A percentile compares a stretch with the other conserved stretches of the same genome.
Evolutionary conservation across 2,888 invertebrate species (phyloP).

Genomic region (Andrena marginata): DNA sequence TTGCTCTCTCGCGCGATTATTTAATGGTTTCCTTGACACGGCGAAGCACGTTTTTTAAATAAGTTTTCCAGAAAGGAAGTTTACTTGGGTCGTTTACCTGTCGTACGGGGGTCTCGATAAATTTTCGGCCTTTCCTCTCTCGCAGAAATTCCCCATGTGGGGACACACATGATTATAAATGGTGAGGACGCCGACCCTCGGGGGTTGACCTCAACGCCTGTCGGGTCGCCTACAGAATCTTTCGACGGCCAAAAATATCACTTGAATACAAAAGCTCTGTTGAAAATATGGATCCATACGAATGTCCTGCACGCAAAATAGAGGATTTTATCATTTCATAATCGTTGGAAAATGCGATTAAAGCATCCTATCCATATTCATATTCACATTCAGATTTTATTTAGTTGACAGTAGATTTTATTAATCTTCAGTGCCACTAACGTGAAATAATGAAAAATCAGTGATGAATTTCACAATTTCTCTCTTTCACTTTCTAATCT

Average conservation of each 20-base stretch:
- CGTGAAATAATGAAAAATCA: too few species aligned
- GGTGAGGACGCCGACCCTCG: slow-evolving; percentile 53
- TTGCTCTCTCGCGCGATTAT: too few species aligned
- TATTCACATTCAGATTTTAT: too few species aligned
- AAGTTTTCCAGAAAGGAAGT: slow-evolving; percentile 27
- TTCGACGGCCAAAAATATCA: slow-evolving; percentile 57
- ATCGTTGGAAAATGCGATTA: too few species aligned
- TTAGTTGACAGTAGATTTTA: too few species aligned
- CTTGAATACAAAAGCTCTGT: slow-evolving; percentile 47
- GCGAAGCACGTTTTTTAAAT: slow-evolving; percentile 3
- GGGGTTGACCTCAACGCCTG: slow-evolving; percentile 59
- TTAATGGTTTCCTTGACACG: too few species aligned
- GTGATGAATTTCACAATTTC: background rate
- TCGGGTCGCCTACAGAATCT: slow-evolving; percentile 48
- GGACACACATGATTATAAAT: slow-evolving; percentile 59
- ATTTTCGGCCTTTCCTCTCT: slow-evolving; percentile 45
- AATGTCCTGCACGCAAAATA: background rate
- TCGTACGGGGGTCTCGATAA: slow-evolving; percentile 47
- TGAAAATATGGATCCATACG: slow-evolving; percentile 24
- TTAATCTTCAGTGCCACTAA: too few species aligned
- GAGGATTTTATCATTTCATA: too few species aligned
- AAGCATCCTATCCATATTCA: too few species aligned
- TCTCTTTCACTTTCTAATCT: background rate
- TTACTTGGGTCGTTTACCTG: slow-evolving; percentile 41
- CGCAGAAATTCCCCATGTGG: slow-evolving; percentile 45